Conservation (phyloP, 2,113 vertebrate species). For the Corapipo altera region DNA sequence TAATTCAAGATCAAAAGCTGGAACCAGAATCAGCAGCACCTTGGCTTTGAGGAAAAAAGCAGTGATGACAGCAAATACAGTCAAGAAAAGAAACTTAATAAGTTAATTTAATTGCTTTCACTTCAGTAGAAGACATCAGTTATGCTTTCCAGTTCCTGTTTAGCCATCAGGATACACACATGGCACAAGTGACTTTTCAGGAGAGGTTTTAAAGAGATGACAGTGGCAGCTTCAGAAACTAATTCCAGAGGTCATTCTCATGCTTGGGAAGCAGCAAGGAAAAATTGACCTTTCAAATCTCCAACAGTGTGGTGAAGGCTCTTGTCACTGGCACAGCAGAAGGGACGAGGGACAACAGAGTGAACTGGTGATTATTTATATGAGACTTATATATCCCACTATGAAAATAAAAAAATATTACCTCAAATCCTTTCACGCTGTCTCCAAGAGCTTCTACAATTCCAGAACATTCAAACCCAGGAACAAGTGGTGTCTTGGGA, state of each 20-base stretch:
- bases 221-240: neutral
- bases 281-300: neutral
- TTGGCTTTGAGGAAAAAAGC: neutral
- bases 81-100: neutral
- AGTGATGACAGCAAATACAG: neutral
- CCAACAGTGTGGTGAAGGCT: neutral
- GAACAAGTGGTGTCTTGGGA: constrained; percentile 92
- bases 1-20: neutral
- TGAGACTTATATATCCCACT: neutral
- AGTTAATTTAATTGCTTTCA: neutral
- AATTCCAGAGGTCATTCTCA: neutral
- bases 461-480: constrained; percentile 96
- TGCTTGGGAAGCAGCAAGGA: neutral
- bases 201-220: neutral
- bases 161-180: neutral
- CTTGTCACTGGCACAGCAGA: neutral
- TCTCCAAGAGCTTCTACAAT: constrained; percentile 92
- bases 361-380: neutral
- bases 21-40: neutral
- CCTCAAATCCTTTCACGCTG: constrained; percentile 92
- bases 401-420: constrained; percentile 48
- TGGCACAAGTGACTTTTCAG: neutral
- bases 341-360: neutral
- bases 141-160: neutral
- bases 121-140: neutral